Conservation (phyloP, 1,140 invertebrate species). For the Fopius arisanus region DNA sequence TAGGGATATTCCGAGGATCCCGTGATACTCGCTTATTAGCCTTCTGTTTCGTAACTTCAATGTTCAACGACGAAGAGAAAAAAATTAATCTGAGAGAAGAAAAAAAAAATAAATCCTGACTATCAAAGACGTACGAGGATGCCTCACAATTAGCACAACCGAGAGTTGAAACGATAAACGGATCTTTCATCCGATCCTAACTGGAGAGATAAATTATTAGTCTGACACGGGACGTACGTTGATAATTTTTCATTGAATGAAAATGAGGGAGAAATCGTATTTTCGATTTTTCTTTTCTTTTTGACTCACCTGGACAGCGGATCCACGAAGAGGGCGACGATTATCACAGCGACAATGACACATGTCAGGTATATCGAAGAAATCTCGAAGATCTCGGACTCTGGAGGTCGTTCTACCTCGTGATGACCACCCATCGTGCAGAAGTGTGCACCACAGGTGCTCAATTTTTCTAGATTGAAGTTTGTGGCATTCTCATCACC, state of each 20-base stretch:
- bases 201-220: not conserved
- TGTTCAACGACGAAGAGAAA: slow-evolving; percentile 40
- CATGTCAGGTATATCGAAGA: slow-evolving; percentile 88
- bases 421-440: slow-evolving; percentile 73
- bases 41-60: slow-evolving; percentile 52
- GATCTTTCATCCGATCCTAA: not conserved
- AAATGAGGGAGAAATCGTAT: not conserved
- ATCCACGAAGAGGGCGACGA: slow-evolving; percentile 89
- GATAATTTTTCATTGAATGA: not conserved
- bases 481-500: slow-evolving; percentile 61
- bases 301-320: slow-evolving; percentile 79
- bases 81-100: not conserved
- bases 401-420: slow-evolving; percentile 77
- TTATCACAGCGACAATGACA: slow-evolving; percentile 82
- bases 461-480: slow-evolving; percentile 62
- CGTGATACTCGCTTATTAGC: slow-evolving; percentile 56
- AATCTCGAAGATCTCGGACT: slow-evolving; percentile 86
- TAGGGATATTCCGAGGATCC: slow-evolving; percentile 51
- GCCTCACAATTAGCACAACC: not conserved
- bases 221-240: not conserved
- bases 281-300: not conserved
- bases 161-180: too few species aligned
- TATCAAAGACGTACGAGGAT: not conserved
- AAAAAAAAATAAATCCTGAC: not conserved
- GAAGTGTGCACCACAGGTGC: slow-evolving; percentile 83